A percentile compares a stretch with the other conserved stretches of the same genome.
phyloP scores from a whole-genome alignment of 2,888 invertebrate genomes.

The Eristalis pertinax region DNA sequence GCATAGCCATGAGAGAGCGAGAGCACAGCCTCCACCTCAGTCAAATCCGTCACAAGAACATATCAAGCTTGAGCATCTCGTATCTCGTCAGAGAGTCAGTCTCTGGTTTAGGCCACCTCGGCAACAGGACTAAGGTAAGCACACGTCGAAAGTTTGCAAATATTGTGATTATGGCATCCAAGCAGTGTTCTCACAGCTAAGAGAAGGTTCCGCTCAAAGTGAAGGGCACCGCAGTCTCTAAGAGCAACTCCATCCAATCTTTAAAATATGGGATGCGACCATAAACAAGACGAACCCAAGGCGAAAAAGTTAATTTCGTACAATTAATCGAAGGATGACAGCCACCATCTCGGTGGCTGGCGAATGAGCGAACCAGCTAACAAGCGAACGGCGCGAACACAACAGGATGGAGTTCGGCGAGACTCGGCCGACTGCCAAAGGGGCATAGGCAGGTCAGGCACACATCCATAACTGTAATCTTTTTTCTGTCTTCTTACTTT shows the following conservation, averaged over 20 bases:
- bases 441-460: constrained; percentile 63
- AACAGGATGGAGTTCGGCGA: background rate
- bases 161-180: no score
- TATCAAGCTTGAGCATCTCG: no score
- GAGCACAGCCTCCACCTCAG: no score
- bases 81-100: no score
- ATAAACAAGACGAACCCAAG: no score
- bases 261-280: background rate
- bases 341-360: constrained; percentile 48
- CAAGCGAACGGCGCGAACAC: constrained; percentile 31
- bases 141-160: no score
- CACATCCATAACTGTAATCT: constrained; percentile 64
- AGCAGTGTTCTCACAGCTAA: no score
- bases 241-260: constrained; percentile 8
- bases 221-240: background rate
- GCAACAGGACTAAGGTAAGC: no score
- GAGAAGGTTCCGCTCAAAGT: background rate
- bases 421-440: constrained; percentile 69
- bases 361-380: background rate
- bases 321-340: constrained; percentile 71
- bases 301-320: constrained; percentile 64
- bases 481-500: constrained; percentile 56
- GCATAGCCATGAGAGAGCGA: no score
- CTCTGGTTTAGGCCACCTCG: no score
- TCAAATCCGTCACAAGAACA: no score